Conservation (phyloP, 1,140 invertebrate species). For the Eumaeus atala region DNA sequence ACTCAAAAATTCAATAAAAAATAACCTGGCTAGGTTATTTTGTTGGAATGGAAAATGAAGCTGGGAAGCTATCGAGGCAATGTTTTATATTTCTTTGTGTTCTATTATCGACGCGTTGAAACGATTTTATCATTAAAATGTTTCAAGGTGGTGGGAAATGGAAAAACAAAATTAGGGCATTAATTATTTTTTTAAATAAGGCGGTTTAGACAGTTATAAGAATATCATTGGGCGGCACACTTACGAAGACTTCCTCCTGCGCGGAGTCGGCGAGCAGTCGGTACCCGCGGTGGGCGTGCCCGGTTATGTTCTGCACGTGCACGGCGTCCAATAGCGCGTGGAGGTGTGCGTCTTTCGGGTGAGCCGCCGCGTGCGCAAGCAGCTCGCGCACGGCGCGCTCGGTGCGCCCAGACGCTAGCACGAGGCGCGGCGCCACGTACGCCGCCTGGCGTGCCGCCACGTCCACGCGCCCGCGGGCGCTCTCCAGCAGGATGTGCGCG, state of each 20-base stretch:
- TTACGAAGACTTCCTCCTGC: slow-evolving; percentile 63
- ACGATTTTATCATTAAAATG: too few species aligned
- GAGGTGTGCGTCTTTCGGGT: slow-evolving; percentile 83
- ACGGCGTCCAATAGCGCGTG: slow-evolving; percentile 85
- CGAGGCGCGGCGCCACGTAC: slow-evolving; percentile 78
- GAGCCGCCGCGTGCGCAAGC: slow-evolving; percentile 77
- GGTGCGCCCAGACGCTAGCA: slow-evolving; percentile 89
- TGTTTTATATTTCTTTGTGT: too few species aligned
- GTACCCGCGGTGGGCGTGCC: slow-evolving; percentile 87
- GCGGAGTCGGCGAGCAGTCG: slow-evolving; percentile 78
- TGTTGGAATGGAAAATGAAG: too few species aligned
- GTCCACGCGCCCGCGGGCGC: slow-evolving; percentile 71
- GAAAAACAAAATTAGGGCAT: too few species aligned
- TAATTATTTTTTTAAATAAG: background rate
- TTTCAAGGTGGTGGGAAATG: too few species aligned
- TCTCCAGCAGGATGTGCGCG: slow-evolving; percentile 90
- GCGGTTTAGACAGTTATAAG: too few species aligned
- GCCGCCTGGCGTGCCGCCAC: slow-evolving; percentile 38
- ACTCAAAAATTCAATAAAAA: too few species aligned
- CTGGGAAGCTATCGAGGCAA: too few species aligned
- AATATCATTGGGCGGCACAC: too few species aligned
- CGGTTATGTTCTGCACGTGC: slow-evolving; percentile 79
- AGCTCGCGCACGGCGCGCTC: slow-evolving; percentile 84
- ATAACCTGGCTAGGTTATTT: too few species aligned
- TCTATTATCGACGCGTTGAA: too few species aligned